These are phyloP conservation scores for Monomorium pharaonis DNA, from an alignment of 1,140 invertebrate species.

Conservation along the genomic window DNA sequence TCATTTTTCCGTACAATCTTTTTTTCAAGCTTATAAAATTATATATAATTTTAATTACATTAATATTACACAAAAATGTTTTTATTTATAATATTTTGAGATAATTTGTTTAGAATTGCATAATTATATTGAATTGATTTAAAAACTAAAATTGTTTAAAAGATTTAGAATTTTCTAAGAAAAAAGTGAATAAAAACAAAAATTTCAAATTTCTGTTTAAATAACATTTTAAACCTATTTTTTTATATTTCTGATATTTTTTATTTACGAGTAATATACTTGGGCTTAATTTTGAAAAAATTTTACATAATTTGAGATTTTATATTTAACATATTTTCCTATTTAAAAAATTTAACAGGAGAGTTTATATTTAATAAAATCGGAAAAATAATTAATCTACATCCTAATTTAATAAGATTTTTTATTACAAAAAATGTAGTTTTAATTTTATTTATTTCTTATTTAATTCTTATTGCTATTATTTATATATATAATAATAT, in stretches of 20 bases:
- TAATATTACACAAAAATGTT: neutral
- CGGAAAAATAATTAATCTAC: no score
- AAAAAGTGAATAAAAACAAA: neutral
- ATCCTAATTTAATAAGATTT: neutral
- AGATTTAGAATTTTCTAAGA: neutral
- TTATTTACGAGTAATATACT: no score
- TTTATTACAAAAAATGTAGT: neutral
- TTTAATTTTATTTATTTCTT: neutral
- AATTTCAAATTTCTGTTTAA: neutral
- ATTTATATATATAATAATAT: neutral
- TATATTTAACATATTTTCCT: no score
- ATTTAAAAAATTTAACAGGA: neutral
- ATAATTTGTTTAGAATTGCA: neutral
- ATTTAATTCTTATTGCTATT: neutral
- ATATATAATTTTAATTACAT: neutral
- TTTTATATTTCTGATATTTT: neutral
- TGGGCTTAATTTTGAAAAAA: no score
- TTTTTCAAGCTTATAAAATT: constrained; percentile 20
- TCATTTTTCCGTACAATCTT: neutral
- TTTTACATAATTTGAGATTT: no score
- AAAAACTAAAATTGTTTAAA: neutral
- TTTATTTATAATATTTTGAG: neutral
- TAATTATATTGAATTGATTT: neutral
- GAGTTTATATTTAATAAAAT: neutral
- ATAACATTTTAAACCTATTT: neutral